Conservation (phyloP, 2,888 invertebrate genomes). For the Gibbula magus region DNA sequence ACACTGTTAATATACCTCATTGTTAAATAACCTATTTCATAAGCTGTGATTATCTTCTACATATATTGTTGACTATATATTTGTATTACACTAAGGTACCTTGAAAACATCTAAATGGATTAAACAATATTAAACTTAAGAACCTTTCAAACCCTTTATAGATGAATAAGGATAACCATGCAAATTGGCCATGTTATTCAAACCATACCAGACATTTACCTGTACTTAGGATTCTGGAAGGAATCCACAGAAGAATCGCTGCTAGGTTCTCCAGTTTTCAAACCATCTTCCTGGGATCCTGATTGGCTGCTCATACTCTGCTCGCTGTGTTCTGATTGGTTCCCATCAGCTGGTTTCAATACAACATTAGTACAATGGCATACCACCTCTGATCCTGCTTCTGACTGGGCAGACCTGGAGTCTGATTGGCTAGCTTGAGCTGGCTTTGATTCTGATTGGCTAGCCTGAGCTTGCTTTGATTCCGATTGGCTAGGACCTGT, state of each 20-base stretch:
- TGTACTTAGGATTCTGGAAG: background rate
- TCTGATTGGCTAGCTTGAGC: background rate
- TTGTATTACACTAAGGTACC: too few species aligned
- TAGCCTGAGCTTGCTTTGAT: background rate
- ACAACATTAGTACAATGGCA: background rate
- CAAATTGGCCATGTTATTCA: too few species aligned
- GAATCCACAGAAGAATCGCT: constrained; percentile 6
- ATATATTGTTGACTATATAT: too few species aligned
- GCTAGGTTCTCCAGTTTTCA: background rate
- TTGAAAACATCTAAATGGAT: too few species aligned
- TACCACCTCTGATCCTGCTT: background rate
- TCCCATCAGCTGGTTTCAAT: background rate
- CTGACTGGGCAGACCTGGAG: background rate
- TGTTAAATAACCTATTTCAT: too few species aligned
- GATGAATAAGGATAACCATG: too few species aligned
- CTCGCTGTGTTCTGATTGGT: background rate
- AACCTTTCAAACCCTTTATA: too few species aligned
- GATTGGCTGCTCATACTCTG: background rate
- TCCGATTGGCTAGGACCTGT: constrained; percentile 12
- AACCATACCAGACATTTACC: too few species aligned
- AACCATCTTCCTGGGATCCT: background rate
- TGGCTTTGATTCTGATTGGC: constrained; percentile 1
- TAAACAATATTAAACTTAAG: too few species aligned
- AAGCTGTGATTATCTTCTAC: too few species aligned
- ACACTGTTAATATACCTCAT: too few species aligned